Conservation (phyloP, 2,888 invertebrate species). For the Himalopsyche tibetana region DNA sequence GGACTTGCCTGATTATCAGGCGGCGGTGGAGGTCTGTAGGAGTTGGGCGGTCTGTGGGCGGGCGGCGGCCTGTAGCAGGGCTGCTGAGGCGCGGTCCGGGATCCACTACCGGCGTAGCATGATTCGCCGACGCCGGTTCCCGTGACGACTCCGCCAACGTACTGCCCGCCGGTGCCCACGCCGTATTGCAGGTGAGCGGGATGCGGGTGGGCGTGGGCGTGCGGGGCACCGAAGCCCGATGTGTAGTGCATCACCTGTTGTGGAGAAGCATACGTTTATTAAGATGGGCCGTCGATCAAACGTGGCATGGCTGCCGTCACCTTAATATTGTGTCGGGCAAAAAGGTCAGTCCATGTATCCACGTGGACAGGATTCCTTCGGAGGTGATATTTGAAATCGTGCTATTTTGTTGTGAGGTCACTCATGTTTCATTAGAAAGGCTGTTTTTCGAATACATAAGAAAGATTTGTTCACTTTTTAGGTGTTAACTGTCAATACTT, state of each 20-base stretch:
- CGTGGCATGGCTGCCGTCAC: too few species aligned
- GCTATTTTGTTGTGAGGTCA: too few species aligned
- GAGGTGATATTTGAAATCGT: too few species aligned
- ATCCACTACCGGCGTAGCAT: slow-evolving; percentile 70
- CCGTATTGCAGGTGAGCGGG: slow-evolving; percentile 68
- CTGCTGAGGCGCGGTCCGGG: slow-evolving; percentile 62
- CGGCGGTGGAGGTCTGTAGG: slow-evolving; percentile 55
- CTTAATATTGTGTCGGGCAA: too few species aligned
- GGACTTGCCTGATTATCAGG: slow-evolving; percentile 57
- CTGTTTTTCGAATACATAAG: too few species aligned
- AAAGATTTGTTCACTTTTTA: too few species aligned
- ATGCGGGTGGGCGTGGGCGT: slow-evolving; percentile 62
- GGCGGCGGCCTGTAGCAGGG: slow-evolving; percentile 68
- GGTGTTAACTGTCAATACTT: too few species aligned
- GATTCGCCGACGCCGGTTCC: slow-evolving; percentile 69
- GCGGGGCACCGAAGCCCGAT: slow-evolving; percentile 67
- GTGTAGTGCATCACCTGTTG: slow-evolving; percentile 71
- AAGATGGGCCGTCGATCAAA: too few species aligned
- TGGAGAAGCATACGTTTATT: too few species aligned
- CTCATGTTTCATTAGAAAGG: too few species aligned
- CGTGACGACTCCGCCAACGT: slow-evolving; percentile 74
- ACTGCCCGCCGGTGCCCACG: slow-evolving; percentile 69
- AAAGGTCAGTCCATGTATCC: too few species aligned
- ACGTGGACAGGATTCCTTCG: too few species aligned
- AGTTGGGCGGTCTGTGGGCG: slow-evolving; percentile 69